These are phyloP conservation scores for Syngnathoides biaculeatus DNA, from an alignment of 2,113 vertebrate species.

Conservation along the genomic window DNA sequence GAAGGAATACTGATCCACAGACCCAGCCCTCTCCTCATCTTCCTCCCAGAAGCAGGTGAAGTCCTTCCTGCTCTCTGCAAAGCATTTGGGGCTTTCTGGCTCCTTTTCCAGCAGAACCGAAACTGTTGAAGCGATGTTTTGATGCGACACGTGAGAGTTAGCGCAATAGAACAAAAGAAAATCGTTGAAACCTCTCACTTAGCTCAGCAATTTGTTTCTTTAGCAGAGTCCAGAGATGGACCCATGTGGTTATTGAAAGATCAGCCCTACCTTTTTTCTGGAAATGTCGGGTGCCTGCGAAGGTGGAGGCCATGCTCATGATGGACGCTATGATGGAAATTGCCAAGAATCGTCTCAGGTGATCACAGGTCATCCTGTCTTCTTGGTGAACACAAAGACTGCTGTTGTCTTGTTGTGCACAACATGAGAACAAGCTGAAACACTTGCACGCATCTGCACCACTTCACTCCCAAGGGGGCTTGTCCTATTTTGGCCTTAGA, in stretches of 20 bases:
- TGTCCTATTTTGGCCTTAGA: constrained; percentile 39
- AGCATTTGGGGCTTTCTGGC: constrained; percentile 74
- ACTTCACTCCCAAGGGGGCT: too few species aligned
- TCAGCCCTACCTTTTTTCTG: constrained; percentile 63
- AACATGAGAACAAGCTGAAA: constrained; percentile 29
- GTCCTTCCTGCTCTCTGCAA: constrained; percentile 69
- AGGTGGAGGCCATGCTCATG: neutral
- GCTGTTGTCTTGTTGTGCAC: constrained; percentile 36
- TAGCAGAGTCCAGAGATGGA: neutral
- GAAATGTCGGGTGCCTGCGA: constrained; percentile 34
- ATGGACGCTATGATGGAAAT: constrained; percentile 32
- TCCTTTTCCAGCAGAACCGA: constrained; percentile 66
- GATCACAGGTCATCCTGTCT: constrained; percentile 56
- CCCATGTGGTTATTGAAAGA: neutral
- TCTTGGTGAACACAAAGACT: constrained; percentile 31
- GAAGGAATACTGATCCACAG: constrained; percentile 70
- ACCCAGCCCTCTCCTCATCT: constrained; percentile 45
- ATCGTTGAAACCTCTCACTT: neutral
- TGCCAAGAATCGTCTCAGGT: constrained; percentile 37
- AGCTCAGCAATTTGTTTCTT: neutral
- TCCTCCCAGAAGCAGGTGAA: constrained; percentile 85
- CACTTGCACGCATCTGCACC: constrained; percentile 2
- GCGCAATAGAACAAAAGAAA: neutral
- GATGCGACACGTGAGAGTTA: neutral
- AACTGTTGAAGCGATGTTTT: constrained; percentile 47